phyloP scores from a whole-genome alignment of 2,888 invertebrate genomes.

The Tiphia femorata region DNA sequence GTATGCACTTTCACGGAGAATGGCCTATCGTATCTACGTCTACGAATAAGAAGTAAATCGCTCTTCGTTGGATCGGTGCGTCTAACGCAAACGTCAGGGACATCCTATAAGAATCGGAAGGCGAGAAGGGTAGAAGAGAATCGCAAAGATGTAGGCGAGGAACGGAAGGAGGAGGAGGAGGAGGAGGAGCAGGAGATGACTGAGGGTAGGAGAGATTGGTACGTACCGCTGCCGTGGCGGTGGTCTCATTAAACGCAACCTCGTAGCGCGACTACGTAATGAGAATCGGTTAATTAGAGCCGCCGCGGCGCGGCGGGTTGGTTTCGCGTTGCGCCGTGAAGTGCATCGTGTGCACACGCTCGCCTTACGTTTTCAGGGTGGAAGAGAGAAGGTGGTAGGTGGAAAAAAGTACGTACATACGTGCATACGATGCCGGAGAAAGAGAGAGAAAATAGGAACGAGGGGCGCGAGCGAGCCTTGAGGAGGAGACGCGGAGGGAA shows the following conservation, averaged over 20 bases:
- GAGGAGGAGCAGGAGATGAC: slow-evolving; percentile 1
- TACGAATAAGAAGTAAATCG: too few species aligned
- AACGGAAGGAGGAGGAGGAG: background rate
- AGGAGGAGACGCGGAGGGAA: background rate
- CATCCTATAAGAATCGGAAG: background rate
- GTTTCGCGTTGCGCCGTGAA: slow-evolving; percentile 37
- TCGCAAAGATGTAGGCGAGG: too few species aligned
- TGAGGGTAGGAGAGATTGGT: slow-evolving; percentile 25
- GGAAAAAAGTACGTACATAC: background rate
- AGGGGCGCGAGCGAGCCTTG: background rate
- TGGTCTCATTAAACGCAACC: slow-evolving; percentile 64
- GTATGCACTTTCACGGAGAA: too few species aligned
- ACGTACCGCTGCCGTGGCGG: slow-evolving; percentile 48
- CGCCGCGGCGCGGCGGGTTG: slow-evolving; percentile 39
- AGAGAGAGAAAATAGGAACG: slow-evolving; percentile 44
- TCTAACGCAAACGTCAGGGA: background rate
- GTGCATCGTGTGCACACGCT: slow-evolving; percentile 34
- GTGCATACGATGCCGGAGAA: slow-evolving; percentile 1
- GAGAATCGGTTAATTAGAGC: slow-evolving; percentile 66
- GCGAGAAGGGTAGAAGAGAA: background rate
- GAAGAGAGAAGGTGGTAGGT: slow-evolving; percentile 11
- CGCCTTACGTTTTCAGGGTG: slow-evolving; percentile 33
- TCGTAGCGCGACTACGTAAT: slow-evolving; percentile 60
- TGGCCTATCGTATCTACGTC: too few species aligned
- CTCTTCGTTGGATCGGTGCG: too few species aligned